phyloP scores from a whole-genome alignment of 2,113 vertebrate genomes.

The Mormoops blainvillei region DNA sequence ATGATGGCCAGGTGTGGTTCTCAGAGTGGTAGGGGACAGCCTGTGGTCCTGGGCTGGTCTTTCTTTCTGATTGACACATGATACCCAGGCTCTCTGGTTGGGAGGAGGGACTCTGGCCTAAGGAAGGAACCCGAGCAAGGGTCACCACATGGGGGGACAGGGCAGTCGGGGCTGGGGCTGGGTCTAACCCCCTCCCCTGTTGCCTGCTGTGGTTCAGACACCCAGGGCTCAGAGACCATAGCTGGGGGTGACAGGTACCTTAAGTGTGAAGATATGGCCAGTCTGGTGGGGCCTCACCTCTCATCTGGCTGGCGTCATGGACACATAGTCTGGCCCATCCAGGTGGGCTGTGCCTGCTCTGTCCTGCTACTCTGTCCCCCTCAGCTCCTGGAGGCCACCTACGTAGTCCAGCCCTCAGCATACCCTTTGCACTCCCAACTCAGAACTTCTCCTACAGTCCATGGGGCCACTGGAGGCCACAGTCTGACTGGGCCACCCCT shows the following conservation, averaged over 20 bases:
- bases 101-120: not conserved
- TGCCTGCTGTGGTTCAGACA: not conserved
- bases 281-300: not conserved
- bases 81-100: not conserved
- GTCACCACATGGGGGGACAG: rapidly evolving
- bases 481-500: not conserved
- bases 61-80: not conserved
- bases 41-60: not conserved
- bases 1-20: not conserved
- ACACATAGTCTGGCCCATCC: not conserved
- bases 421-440: not conserved
- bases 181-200: not conserved
- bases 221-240: not conserved
- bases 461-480: too few relatives aligned
- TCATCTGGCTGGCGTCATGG: not conserved
- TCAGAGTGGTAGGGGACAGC: not conserved
- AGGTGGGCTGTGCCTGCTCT: not conserved
- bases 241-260: rapidly evolving
- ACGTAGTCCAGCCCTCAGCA: not conserved
- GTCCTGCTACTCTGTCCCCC: not conserved
- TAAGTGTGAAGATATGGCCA: not conserved
- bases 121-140: not conserved
- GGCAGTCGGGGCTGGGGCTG: not conserved
- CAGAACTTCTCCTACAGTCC: not conserved
- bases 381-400: not conserved